Percentiles rank a stretch among this genome's conserved stretches.
Evolutionary conservation across 2,888 invertebrate species (phyloP).

Genomic region (Diplolepis rosae): DNA sequence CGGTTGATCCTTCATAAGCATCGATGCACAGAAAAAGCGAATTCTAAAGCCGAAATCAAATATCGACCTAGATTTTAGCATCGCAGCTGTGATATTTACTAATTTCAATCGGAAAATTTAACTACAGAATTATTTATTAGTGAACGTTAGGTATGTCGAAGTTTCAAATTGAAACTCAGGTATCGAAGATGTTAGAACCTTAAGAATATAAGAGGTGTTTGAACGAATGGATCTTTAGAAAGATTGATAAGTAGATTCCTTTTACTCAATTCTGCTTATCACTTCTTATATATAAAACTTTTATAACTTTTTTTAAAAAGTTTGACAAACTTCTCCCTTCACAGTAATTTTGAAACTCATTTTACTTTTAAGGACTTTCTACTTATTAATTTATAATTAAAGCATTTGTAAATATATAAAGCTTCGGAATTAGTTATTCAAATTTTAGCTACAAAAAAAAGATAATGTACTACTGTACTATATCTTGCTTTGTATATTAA

Average conservation of each 20-base stretch:
- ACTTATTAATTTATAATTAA: slow-evolving; percentile 26
- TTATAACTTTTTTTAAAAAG: slow-evolving; percentile 36
- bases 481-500: slow-evolving; percentile 66
- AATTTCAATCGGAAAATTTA: slow-evolving; percentile 13
- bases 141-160: not conserved
- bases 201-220: slow-evolving; percentile 37
- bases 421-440: slow-evolving; percentile 40
- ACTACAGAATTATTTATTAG: not conserved
- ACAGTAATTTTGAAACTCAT: slow-evolving; percentile 24
- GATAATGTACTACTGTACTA: slow-evolving; percentile 34
- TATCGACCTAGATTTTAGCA: slow-evolving; percentile 26
- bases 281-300: slow-evolving; percentile 42
- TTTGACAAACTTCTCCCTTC: not conserved
- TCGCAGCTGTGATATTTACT: slow-evolving; percentile 29
- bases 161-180: slow-evolving; percentile 26
- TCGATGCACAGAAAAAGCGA: slow-evolving; percentile 29
- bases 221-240: slow-evolving; percentile 19
- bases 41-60: slow-evolving; percentile 26
- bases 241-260: not conserved
- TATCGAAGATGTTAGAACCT: slow-evolving; percentile 38
- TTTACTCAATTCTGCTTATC: not conserved
- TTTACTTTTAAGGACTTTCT: not conserved
- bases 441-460: slow-evolving; percentile 38
- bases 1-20: slow-evolving; percentile 15
- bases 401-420: slow-evolving; percentile 31